These are phyloP conservation scores for Otocyon megalotis DNA, from an alignment of 2,113 vertebrate genomes.

Conservation along the genomic window DNA sequence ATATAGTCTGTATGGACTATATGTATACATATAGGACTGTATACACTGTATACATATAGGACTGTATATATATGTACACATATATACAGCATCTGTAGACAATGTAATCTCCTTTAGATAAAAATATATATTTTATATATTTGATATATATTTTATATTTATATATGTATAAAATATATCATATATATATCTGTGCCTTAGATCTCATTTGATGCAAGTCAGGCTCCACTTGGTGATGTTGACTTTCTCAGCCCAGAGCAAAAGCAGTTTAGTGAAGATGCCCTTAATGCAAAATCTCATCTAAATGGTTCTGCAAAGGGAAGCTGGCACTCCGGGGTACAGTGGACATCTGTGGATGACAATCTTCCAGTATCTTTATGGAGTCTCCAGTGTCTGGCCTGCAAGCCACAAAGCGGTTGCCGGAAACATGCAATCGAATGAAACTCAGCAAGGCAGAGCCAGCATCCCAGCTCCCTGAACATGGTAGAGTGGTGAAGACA, in stretches of 20 bases:
- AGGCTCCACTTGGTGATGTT: slow-evolving; percentile 89
- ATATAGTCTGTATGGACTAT: no score
- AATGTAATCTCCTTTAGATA: no score
- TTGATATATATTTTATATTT: no score
- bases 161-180: no score
- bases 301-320: slow-evolving; percentile 84
- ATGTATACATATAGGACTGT: no score
- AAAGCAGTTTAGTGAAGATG: slow-evolving; percentile 81
- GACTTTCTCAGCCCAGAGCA: slow-evolving; percentile 88
- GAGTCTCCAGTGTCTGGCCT: neutral
- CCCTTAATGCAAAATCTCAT: slow-evolving; percentile 77
- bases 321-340: slow-evolving; percentile 77
- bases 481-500: neutral
- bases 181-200: slow-evolving; percentile 78
- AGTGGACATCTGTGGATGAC: slow-evolving; percentile 82
- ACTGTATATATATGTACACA: no score
- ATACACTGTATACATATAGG: no score
- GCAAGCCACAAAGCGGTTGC: neutral
- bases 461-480: neutral
- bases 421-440: neutral
- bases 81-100: no score
- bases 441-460: neutral
- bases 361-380: slow-evolving; percentile 77
- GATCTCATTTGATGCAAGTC: slow-evolving; percentile 88
- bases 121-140: no score